Conservation (phyloP, 2,888 invertebrate species). For the Leucophora obtusa region DNA sequence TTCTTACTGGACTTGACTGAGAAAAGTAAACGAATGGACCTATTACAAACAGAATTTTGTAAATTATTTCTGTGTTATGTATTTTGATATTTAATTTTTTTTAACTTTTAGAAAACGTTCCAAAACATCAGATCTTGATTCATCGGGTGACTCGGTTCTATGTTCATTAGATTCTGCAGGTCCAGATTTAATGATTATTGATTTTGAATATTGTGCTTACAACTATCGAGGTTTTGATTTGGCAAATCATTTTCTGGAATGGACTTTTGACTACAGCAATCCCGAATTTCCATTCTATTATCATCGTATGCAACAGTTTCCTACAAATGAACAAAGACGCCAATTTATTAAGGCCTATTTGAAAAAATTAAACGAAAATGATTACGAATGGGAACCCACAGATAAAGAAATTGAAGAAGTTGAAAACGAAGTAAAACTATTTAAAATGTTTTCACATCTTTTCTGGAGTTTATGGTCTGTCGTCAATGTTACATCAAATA, state of each 20-base stretch:
- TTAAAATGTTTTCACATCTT: constrained; percentile 92
- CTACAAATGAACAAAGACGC: constrained; percentile 84
- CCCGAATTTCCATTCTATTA: constrained; percentile 87
- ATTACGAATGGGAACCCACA: constrained; percentile 76
- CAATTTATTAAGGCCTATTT: constrained; percentile 75
- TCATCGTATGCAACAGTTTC: constrained; percentile 84
- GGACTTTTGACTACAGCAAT: constrained; percentile 92
- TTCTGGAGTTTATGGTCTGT: constrained; percentile 97
- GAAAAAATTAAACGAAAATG: constrained; percentile 72
- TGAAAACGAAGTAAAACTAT: constrained; percentile 88
- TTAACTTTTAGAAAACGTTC: constrained; percentile 34
- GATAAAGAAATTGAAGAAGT: constrained; percentile 82
- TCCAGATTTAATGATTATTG: constrained; percentile 88
- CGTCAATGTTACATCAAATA: constrained; percentile 91
- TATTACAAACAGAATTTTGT: no score
- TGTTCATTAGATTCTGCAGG: constrained; percentile 68
- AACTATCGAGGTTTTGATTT: constrained; percentile 95
- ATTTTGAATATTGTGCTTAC: constrained; percentile 97
- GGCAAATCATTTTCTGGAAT: constrained; percentile 96
- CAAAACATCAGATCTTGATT: constrained; percentile 65
- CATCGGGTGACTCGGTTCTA: constrained; percentile 67
- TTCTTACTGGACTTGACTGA: no score
- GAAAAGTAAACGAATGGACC: no score
- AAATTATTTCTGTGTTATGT: no score
- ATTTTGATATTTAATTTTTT: no score